A percentile compares a stretch with the other conserved stretches of the same genome.
Evolutionary conservation across 2,797 vertebrate species (phyloP).

Genomic region (Lateolabrax maculatus): DNA sequence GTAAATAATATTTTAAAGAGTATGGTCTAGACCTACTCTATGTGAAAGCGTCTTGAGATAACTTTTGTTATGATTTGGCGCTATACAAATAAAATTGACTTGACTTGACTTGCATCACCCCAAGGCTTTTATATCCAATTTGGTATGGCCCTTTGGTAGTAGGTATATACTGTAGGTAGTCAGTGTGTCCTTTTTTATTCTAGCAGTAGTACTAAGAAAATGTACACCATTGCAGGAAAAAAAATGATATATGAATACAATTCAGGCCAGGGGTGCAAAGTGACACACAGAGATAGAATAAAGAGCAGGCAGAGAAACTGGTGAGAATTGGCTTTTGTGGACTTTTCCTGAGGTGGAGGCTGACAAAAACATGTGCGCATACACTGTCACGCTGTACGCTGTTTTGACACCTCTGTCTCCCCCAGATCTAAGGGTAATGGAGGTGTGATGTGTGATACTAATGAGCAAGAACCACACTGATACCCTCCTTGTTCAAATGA

Average conservation of each 20-base stretch:
- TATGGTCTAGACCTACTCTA: too few relatives aligned
- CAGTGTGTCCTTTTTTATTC: conserved; percentile 29
- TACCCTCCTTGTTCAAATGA: conserved; percentile 76
- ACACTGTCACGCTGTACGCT: too few relatives aligned
- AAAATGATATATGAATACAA: conserved; percentile 32
- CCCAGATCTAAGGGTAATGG: conserved; percentile 75
- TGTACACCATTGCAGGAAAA: conserved; percentile 33
- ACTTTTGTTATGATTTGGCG: too few relatives aligned
- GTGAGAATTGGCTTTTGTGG: conserved; percentile 75
- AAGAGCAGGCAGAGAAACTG: conserved; percentile 46
- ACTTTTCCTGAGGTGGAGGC: conserved; percentile 66
- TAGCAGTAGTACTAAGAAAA: conserved; percentile 25
- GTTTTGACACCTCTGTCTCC: conserved; percentile 79
- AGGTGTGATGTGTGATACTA: conserved; percentile 79
- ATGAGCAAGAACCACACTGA: conserved; percentile 76
- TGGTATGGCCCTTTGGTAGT: conserved; percentile 31
- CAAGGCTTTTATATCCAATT: conserved; percentile 38
- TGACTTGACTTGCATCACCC: conserved; percentile 37
- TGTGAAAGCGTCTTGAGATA: too few relatives aligned
- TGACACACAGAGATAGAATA: conserved; percentile 55
- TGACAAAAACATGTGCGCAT: conserved; percentile 35
- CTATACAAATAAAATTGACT: too few relatives aligned
- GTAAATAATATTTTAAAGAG: too few relatives aligned
- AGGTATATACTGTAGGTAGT: conserved; percentile 15
- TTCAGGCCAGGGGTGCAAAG: conserved; percentile 54